Evolutionary conservation across 2,888 invertebrate genomes (phyloP), one percentile per base, ranked within the genome.

Genomic region (Deilephila porcellus): DNA sequence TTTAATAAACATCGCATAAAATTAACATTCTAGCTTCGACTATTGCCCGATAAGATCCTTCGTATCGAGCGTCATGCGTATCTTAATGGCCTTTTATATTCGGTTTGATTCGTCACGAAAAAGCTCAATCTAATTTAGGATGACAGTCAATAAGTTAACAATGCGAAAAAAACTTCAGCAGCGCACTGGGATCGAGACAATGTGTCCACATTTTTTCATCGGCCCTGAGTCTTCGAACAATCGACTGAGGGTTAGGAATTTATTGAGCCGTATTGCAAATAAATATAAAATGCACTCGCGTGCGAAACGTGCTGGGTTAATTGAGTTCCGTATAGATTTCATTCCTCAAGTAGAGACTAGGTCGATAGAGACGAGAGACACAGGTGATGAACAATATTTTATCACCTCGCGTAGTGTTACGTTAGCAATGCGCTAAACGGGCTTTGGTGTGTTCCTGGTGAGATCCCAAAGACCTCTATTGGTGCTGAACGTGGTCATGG

Each of bases 211-310:
- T 89, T 86, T 91, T 90, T 91, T 89, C 86, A 88, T 84, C 88
- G 87, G 83, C 84, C 76, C 75, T 60, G 70, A 64, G 70, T 52
- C 62, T 70, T 79, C 85, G 88, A 87, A 91, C 91, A 91, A 89
- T 90, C 91, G 91, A 85, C 85, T 80, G 86, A 82, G 87, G 82
- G 88, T 88, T 88, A 88, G 91, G 91, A 92, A 93, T 93, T 93
- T 93, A 93, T 93, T 91, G 92, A 90, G 91, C 88, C 91, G 89
- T 90, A 87, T 81, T 83, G 87, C 86, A 90, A 91, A 91, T 91
- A 92, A 92, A 92, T 85, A 86, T 88, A 77, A 76, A 75, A 75
- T 77, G 76, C 77, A 77, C 60, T 71, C 45, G 71, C 56, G 59
- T 20, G 56, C n/a, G 71, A 60, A 45, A 67, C 45, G 20, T 29